Evolutionary conservation across 2,113 vertebrate species (phyloP).

Genomic region (Megaceryle torquata): DNA sequence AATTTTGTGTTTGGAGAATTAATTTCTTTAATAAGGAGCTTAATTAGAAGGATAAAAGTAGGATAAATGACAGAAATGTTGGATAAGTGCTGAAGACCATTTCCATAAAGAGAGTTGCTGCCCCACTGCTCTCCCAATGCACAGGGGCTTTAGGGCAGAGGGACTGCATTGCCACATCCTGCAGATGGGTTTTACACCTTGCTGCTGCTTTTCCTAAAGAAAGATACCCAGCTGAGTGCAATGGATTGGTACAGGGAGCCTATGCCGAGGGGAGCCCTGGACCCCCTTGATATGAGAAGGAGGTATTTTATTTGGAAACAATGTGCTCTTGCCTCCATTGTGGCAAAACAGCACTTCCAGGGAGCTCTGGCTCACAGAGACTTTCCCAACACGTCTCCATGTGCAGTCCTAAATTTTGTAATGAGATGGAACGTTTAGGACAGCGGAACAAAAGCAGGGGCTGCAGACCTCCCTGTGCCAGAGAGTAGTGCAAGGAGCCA

Average conservation of each 20-base stretch:
- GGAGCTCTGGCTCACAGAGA: neutral
- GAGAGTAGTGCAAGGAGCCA: rapidly evolving
- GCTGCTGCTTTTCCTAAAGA: neutral
- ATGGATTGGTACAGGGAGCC: rapidly evolving
- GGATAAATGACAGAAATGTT: neutral
- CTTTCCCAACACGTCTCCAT: neutral
- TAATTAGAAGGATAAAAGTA: constrained; percentile 43
- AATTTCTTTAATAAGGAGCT: constrained; percentile 60
- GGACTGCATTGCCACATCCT: rapidly evolving
- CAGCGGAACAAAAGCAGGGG: neutral
- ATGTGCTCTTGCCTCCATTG: neutral
- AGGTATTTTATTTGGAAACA: neutral
- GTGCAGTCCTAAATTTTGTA: neutral
- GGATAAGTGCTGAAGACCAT: rapidly evolving
- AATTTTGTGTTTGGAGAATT: constrained; percentile 42
- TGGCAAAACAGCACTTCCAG: neutral
- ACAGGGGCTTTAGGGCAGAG: neutral
- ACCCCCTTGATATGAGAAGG: neutral
- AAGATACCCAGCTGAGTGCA: neutral
- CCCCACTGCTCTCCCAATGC: rapidly evolving
- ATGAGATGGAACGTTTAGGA: neutral
- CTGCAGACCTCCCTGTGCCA: neutral
- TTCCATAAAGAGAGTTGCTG: neutral
- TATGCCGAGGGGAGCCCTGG: neutral
- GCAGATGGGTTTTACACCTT: neutral